Evolutionary conservation across 2,888 invertebrate genomes (phyloP).

Genomic region (Acanthosepion esculentum): DNA sequence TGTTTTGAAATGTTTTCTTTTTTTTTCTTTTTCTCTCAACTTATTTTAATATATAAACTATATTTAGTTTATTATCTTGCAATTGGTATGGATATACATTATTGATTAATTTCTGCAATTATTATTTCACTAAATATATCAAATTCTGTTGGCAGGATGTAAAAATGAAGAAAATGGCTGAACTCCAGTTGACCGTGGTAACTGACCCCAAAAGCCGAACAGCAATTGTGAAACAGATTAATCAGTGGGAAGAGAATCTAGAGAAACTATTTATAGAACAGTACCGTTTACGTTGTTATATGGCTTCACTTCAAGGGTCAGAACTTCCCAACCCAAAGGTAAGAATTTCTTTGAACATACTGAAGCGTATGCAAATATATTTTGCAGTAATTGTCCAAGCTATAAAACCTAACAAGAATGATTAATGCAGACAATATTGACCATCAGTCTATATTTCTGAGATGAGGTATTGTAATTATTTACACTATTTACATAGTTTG

Average conservation of each 20-base stretch:
- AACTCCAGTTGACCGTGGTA: conserved; percentile 96
- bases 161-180: conserved; percentile 98
- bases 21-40: no score
- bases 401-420: no score
- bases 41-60: not conserved
- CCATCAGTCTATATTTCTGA: no score
- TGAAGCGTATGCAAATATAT: no score
- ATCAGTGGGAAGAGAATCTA: conserved; percentile 97
- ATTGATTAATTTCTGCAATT: not conserved
- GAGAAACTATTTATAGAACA: conserved; percentile 97
- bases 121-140: conserved; percentile 35
- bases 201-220: conserved; percentile 92
- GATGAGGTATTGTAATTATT: no score
- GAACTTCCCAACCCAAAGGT: conserved; percentile 98
- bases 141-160: conserved; percentile 84
- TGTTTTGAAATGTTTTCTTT: no score
- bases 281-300: conserved; percentile 95
- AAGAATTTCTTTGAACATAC: conserved; percentile 53
- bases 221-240: conserved; percentile 93
- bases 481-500: no score
- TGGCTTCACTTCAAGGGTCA: conserved; percentile 89
- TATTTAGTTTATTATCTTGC: not conserved
- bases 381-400: no score
- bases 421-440: no score
- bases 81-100: not conserved